Percentiles rank a stretch among this genome's conserved stretches.
Conservation (phyloP, 2,113 vertebrate species). For the Hemiprocne comata region DNA sequence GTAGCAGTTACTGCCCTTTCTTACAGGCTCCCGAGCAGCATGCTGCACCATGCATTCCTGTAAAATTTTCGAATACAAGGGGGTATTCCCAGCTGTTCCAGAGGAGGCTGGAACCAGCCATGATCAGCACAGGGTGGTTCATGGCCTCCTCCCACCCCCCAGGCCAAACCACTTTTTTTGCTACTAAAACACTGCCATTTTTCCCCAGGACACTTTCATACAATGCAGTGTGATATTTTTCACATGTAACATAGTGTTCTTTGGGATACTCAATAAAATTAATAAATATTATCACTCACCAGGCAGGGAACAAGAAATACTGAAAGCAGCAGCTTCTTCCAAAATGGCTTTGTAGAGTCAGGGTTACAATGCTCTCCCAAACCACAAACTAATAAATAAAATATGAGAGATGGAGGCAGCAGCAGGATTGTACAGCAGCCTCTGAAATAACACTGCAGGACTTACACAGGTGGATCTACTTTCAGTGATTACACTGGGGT, state of each 20-base stretch:
- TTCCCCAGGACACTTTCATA: too few relatives aligned
- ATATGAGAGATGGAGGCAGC: accelerated
- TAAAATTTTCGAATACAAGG: too few relatives aligned
- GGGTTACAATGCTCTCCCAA: too few relatives aligned
- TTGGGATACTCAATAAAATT: neutral
- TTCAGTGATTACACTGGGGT: accelerated
- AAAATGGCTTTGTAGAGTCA: neutral
- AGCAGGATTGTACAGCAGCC: neutral
- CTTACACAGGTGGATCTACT: neutral
- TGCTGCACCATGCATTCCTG: accelerated
- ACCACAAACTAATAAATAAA: neutral
- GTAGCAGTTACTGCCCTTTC: accelerated
- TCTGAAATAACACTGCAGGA: neutral
- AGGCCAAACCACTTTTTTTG: neutral
- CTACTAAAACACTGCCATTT: accelerated
- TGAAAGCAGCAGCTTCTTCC: accelerated
- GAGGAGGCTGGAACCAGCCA: neutral
- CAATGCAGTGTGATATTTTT: too few relatives aligned
- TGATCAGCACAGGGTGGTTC: accelerated
- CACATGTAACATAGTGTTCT: neutral
- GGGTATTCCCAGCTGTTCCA: accelerated
- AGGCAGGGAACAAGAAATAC: neutral
- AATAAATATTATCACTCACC: neutral
- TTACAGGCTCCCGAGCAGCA: accelerated
- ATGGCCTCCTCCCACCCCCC: accelerated